Evolutionary conservation across 2,113 vertebrate genomes (phyloP).

Genomic region (Suricata suricatta): DNA sequence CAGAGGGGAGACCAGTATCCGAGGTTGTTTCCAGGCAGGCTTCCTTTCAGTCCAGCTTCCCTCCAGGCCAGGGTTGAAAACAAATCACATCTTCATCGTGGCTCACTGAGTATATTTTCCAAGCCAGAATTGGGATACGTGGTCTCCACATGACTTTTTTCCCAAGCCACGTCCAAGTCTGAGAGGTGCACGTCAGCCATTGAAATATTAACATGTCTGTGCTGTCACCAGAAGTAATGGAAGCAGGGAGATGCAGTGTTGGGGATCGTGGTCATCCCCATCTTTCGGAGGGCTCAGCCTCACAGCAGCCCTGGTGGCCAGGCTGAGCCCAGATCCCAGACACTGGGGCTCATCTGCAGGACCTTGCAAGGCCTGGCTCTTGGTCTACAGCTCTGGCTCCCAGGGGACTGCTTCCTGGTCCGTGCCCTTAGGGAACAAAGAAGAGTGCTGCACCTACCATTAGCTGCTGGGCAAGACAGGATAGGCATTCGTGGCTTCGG

Average conservation of each 20-base stretch:
- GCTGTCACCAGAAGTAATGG: fast-evolving
- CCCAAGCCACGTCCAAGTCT: neutral
- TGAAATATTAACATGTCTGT: neutral
- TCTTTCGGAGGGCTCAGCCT: neutral
- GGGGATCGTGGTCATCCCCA: fast-evolving
- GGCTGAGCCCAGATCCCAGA: neutral
- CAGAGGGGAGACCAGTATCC: fast-evolving
- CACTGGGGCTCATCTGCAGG: neutral
- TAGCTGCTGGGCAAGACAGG: neutral
- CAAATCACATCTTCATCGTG: neutral
- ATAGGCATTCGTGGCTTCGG: fast-evolving
- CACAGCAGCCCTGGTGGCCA: neutral
- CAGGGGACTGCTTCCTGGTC: neutral
- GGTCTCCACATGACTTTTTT: neutral
- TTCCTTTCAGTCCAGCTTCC: neutral
- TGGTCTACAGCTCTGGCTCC: neutral
- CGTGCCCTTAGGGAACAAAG: neutral
- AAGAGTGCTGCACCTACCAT: fast-evolving
- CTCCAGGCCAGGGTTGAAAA: neutral
- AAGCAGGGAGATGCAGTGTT: fast-evolving
- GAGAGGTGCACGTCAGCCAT: neutral
- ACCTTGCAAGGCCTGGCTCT: neutral
- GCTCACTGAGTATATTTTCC: neutral
- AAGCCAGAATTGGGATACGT: neutral
- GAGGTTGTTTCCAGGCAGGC: fast-evolving